Conservation (phyloP, 2,797 vertebrate species). For the Rhyacichthys aspro region DNA sequence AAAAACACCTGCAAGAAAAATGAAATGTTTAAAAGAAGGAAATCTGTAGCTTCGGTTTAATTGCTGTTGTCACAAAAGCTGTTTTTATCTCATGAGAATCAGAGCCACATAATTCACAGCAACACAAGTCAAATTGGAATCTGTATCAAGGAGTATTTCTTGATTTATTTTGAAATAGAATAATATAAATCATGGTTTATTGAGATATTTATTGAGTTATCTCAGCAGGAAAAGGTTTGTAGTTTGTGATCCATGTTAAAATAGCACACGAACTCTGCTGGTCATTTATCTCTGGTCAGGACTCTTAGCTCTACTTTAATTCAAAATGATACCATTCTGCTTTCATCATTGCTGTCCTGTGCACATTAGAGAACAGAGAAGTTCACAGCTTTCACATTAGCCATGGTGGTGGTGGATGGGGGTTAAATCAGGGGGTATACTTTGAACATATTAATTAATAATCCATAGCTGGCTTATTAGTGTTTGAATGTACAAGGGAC, state of each 20-base stretch:
- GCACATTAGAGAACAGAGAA: conserved; percentile 52
- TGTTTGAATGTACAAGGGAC: conserved; percentile 60
- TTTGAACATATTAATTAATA: conserved; percentile 77
- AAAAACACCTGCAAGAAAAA: conserved; percentile 2
- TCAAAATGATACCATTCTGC: conserved; percentile 26
- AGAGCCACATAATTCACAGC: neutral
- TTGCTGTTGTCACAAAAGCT: neutral
- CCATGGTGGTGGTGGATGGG: conserved; percentile 45
- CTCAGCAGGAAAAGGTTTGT: neutral
- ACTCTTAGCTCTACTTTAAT: conserved; percentile 27
- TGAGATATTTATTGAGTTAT: too few relatives aligned
- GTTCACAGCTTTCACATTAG: conserved; percentile 61
- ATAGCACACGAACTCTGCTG: conserved; percentile 34
- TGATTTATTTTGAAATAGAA: too few relatives aligned
- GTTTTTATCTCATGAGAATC: neutral
- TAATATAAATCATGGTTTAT: too few relatives aligned
- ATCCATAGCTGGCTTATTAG: conserved; percentile 71
- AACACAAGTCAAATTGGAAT: too few relatives aligned
- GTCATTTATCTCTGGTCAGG: conserved; percentile 42
- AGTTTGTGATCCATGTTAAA: conserved; percentile 32
- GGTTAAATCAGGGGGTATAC: conserved; percentile 57
- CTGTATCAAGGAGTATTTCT: neutral
- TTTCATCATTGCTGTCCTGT: conserved; percentile 37
- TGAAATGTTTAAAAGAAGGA: conserved; percentile 4
- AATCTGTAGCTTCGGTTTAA: conserved; percentile 4